Conservation (phyloP, 2,797 vertebrate species). For the Gouania willdenowi region DNA sequence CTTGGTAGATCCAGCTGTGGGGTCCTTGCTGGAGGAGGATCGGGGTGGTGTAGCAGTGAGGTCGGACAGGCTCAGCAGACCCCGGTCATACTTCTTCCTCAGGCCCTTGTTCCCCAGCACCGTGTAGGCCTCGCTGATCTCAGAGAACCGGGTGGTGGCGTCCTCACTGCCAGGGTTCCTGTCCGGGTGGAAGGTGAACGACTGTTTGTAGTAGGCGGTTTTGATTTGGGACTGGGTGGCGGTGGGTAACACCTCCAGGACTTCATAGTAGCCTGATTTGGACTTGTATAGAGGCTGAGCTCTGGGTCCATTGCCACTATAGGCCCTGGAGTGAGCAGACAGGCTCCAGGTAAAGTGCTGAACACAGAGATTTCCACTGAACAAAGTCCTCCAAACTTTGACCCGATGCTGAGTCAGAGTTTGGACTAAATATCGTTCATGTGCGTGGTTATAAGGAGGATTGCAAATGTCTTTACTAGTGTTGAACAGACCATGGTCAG, state of each 20-base stretch:
- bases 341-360: not conserved
- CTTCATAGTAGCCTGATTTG: constrained; percentile 79
- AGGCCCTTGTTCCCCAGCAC: constrained; percentile 82
- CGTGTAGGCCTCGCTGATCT: constrained; percentile 84
- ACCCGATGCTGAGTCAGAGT: too few relatives aligned
- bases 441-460: too few relatives aligned
- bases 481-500: too few relatives aligned
- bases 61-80: constrained; percentile 75
- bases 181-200: constrained; percentile 87
- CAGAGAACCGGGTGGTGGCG: constrained; percentile 79
- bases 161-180: constrained; percentile 78
- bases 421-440: too few relatives aligned
- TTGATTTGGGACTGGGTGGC: constrained; percentile 89
- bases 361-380: not conserved
- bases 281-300: constrained; percentile 51
- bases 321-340: constrained; percentile 19
- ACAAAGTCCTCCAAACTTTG: constrained; percentile 4
- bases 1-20: not conserved
- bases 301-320: constrained; percentile 9
- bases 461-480: too few relatives aligned
- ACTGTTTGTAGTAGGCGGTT: constrained; percentile 89
- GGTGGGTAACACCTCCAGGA: constrained; percentile 70
- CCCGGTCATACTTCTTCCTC: constrained; percentile 86
- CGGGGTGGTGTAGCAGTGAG: constrained; percentile 33
- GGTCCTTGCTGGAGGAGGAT: constrained; percentile 43